Conservation (phyloP, 2,888 invertebrate species). For the Steromphala cineraria region DNA sequence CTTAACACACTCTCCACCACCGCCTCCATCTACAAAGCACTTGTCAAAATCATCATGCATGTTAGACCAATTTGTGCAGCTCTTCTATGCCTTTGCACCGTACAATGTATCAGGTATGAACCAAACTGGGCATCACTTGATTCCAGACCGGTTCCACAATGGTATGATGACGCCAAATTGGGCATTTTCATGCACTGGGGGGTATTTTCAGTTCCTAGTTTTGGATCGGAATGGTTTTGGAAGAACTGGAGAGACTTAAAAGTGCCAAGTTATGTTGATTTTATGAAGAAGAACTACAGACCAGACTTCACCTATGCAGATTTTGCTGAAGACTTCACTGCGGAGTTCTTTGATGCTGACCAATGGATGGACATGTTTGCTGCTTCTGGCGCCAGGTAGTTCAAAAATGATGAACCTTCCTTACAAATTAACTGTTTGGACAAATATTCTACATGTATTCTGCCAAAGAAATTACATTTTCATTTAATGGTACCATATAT, state of each 20-base stretch:
- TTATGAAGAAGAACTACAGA: conserved; percentile 88
- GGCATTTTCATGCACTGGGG: conserved; percentile 77
- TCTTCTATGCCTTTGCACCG: not conserved
- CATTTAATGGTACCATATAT: no score
- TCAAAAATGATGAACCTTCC: not conserved
- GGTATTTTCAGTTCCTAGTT: conserved; percentile 71
- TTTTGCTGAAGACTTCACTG: conserved; percentile 88
- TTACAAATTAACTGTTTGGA: no score
- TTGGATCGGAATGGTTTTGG: conserved; percentile 90
- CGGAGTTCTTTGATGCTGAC: conserved; percentile 89
- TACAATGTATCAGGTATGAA: conserved; percentile 10
- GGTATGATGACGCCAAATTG: conserved; percentile 76
- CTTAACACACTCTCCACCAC: no score
- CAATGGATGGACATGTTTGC: conserved; percentile 89
- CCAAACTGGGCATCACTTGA: conserved; percentile 75
- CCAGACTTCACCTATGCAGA: conserved; percentile 92
- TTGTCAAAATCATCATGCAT: not conserved
- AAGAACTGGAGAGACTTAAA: conserved; percentile 80
- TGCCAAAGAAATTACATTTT: no score
- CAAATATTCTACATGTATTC: no score
- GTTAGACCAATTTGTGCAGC: not conserved
- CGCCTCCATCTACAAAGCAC: no score
- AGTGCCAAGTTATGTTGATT: conserved; percentile 74
- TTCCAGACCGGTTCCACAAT: conserved; percentile 69
- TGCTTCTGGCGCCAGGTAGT: conserved; percentile 88